Evolutionary conservation across 2,797 vertebrate genomes (phyloP), one percentile per base, ranked within the genome.

Genomic region (Pseudopleuronectes americanus): DNA sequence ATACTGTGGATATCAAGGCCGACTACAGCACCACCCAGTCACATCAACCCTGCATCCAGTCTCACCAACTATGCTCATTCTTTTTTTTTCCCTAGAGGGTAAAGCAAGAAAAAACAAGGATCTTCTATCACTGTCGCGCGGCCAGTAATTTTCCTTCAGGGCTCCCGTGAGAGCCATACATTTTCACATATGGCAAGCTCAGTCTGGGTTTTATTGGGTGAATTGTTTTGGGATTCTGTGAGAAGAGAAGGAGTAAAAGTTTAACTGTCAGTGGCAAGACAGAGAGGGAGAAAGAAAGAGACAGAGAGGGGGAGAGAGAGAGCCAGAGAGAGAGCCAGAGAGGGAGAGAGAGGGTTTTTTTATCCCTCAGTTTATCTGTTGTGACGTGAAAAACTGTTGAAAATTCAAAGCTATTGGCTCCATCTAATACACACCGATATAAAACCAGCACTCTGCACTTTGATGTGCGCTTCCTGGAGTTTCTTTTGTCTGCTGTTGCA

Each of bases 191-290:
- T 91, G 89, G 85, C 84, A 82, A 81, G 70, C 67, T 49, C 57
- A 80, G 83, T 83, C 85, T 83, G 81, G 67, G 55, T 90, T 91
- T 90, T 89, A 92, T 84, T 80, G 73, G 86, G 66, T 70, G 79
- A 87, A 90, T 87, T 86, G 89, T 90, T 92, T 89, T 82, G 86
- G 77, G 87, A 84, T 81, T 72, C 76, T 90, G 80, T 86, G 87
- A 89, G 81, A 89, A 82, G 74, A 87, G 80, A 85, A 75, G 61
- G 80, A 87, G 83, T 85, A 73, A 78, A 89, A 76, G 16, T 78
- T 89, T 84, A 87, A 89, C 86, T 72, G 81, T 83, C 81, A 83
- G 87, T 77, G 74, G 80, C 68, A 45, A 75, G 80, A 74, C 56
- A 22, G 64, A 84, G 70, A 3, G 33, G 23, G 45, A 47, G 45